Percentiles rank a stretch among this genome's conserved stretches.
Conservation (phyloP, 2,113 vertebrate species). For the Salminus brasiliensis region DNA sequence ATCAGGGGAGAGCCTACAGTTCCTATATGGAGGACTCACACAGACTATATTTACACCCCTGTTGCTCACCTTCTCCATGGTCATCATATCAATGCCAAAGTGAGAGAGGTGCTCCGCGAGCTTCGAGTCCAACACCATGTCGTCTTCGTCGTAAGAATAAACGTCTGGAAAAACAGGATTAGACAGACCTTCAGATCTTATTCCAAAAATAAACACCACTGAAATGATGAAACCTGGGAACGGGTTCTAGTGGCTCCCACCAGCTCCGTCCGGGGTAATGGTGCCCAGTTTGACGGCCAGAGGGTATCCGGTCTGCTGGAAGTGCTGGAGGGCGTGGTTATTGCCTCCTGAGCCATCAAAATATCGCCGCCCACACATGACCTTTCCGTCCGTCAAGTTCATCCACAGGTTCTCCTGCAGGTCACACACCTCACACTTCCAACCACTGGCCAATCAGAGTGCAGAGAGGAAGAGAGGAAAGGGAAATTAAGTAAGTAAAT, state of each 20-base stretch:
- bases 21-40: no score
- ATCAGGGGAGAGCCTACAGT: no score
- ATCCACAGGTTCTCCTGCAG: conserved; percentile 97
- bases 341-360: conserved; percentile 97
- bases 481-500: not conserved
- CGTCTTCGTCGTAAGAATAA: conserved; percentile 96
- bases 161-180: conserved; percentile 79
- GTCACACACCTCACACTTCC: conserved; percentile 94
- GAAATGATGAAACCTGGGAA: not conserved
- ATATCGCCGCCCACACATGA: conserved; percentile 93
- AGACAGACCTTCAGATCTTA: not conserved
- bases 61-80: conserved; percentile 88
- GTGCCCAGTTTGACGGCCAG: conserved; percentile 97
- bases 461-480: not conserved
- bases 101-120: conserved; percentile 93
- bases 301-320: conserved; percentile 88
- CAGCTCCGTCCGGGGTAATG: conserved; percentile 95
- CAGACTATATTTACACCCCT: not conserved
- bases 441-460: conserved; percentile 78
- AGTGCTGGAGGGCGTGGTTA: conserved; percentile 93
- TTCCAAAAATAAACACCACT: not conserved
- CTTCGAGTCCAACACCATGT: conserved; percentile 96
- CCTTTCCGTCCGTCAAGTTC: conserved; percentile 94
- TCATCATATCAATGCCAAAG: conserved; percentile 98
- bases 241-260: conserved; percentile 64